These are phyloP conservation scores for Hypomesus transpacificus DNA, from an alignment of 2,113 vertebrate species.

Conservation along the genomic window DNA sequence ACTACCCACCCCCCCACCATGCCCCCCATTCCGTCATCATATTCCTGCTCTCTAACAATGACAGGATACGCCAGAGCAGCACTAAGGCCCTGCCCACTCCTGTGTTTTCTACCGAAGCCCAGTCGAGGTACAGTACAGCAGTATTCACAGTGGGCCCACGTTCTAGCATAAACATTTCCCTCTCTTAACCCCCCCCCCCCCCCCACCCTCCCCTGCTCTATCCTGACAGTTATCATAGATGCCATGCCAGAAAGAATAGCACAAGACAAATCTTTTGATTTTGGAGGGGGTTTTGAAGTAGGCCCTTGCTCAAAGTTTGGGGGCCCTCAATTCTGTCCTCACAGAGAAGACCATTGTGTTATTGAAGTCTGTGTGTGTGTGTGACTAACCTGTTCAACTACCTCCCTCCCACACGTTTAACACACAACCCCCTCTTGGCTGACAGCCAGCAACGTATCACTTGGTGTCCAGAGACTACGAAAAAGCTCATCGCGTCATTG, in stretches of 20 bases:
- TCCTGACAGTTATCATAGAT: too few species aligned
- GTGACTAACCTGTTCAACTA: slow-evolving; percentile 36
- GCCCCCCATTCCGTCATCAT: slow-evolving; percentile 11
- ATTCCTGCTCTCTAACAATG: slow-evolving; percentile 59
- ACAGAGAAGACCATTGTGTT: slow-evolving; percentile 17
- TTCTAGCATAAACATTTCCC: too few species aligned
- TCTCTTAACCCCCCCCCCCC: too few species aligned
- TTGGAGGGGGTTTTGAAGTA: slow-evolving; percentile 36
- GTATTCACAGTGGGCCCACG: neutral
- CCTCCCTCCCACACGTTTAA: slow-evolving; percentile 20
- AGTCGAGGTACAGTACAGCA: neutral
- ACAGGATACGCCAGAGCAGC: slow-evolving; percentile 66
- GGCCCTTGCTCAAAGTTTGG: neutral
- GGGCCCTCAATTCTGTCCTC: neutral
- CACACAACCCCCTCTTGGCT: neutral
- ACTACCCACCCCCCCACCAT: slow-evolving; percentile 3
- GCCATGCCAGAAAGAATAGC: too few species aligned
- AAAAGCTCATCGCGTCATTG: slow-evolving; percentile 31
- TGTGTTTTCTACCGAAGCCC: slow-evolving; percentile 14
- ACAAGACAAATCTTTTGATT: slow-evolving; percentile 14
- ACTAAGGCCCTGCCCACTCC: slow-evolving; percentile 19
- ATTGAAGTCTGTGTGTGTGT: neutral
- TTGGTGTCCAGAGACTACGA: slow-evolving; percentile 8
- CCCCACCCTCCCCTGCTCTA: too few species aligned
- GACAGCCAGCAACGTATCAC: neutral